Base-by-base conservation (phyloP, 2,113 vertebrate genomes). In the Onychorhynchus coronatus region DNA sequence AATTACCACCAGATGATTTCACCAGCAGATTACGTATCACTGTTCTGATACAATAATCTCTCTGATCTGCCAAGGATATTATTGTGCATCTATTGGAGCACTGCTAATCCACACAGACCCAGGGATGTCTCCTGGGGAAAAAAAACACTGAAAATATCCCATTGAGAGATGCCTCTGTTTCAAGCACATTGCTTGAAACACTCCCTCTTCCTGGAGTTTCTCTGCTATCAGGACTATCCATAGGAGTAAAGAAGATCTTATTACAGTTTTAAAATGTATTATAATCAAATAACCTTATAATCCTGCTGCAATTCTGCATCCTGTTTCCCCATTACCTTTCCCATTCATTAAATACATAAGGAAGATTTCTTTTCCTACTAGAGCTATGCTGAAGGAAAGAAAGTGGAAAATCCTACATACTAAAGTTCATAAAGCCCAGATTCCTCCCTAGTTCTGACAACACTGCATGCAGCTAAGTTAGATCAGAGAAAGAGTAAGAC, bases 1-100 rank as follows among this genome's bases (percentile, higher is more conserved):
- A 88, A 92, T 93, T 70, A 66, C n/a, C 55, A 85, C 22, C 86
- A 95, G 83, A 83, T 84, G 68, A 95, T 80, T 76, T 56, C 83
- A 76, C 14, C 72, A 53, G 63, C 53, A 90, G 75, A 73, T 83
- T 94, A 75, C 6, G 0, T 52, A 56, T 79, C 46, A 62, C n/a
- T 83, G 41, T 62, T 85, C 66, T 72, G 46, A 85, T 73, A 72
- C 44, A 85, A 76, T 30, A 70, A 42, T 23, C 67, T 85, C 66
- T 52, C 49, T 58, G 62, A 82, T 75, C 41, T 80, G 58, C 59
- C 75, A 90, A 62, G 88, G 78, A 85, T 83, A 85, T 68, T 65
- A 88, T 3, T 61, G 46, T 49, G 53, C 41, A 91, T 52, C 71
- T 90, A 12, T 52, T 66, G 70, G 84, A 93, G 73, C 61, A 47